Evolutionary conservation across 1,140 invertebrate species (phyloP), one percentile per base, ranked within the genome.

Genomic region (Cardiocondyla obscurior): DNA sequence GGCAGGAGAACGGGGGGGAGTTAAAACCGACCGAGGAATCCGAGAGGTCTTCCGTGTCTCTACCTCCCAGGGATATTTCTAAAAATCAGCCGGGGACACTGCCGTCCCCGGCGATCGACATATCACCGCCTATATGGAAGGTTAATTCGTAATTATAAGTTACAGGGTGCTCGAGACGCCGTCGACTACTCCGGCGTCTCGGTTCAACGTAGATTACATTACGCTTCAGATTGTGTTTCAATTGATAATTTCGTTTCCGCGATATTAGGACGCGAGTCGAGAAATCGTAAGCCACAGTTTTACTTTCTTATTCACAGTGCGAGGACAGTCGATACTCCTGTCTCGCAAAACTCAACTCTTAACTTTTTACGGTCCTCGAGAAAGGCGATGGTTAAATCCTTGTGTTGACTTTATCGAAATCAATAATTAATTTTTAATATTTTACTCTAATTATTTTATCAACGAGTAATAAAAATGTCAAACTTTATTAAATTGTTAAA

Each of bases 171-270:
- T 81, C 65, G 85, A 58, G 53, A 42, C 44, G 51, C 89, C 89
- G 93, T 94, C 86, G 92, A 93, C 81, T 70, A 93, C 92, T 94
- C 93, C 92, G 91, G 90, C 55, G 69, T 70, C 76, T 84, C 57
- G 72, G 58, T 58, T 83, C 60, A 79, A 79, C 51, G 67, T 81
- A 83, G 49, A 16, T n/a, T 86, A 57, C 53, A 14, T 81, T 73
- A 19, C 42, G 74, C 36, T 69, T 67, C 39, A 10, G 16, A 22
- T 77, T 77, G 30, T 39, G 10, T 53, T 25, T 53, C 19, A 7
- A 2, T 33, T 14, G 33, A 67, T 39, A 60, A 58, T 55, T 49
- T 33, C 69, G 77, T 53, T 55, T 55, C 10, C 5, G 10, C 57
- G 85, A 74, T 44, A 12, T 19, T 49, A 73, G 36, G 33, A 58